Evolutionary conservation across 2,797 vertebrate species (phyloP).

Genomic region (Crenichthys baileyi): DNA sequence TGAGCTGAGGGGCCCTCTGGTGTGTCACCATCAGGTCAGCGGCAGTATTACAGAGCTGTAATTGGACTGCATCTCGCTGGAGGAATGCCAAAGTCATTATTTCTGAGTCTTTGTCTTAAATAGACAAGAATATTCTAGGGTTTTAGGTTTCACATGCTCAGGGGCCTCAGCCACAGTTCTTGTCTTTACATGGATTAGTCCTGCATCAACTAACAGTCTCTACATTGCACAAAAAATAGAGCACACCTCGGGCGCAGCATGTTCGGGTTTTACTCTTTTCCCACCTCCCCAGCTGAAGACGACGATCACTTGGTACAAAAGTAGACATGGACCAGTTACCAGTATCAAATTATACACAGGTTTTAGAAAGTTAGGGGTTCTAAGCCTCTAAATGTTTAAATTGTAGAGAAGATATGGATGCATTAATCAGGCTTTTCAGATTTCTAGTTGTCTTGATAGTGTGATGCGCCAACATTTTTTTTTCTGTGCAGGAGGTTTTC

Average conservation of each 20-base stretch:
- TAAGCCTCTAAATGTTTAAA: no score
- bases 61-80: constrained; percentile 45
- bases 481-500: no score
- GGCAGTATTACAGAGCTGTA: constrained; percentile 64
- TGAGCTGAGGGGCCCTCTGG: constrained; percentile 65
- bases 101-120: constrained; percentile 31
- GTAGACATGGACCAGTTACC: no score
- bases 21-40: constrained; percentile 75
- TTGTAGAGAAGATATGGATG: no score
- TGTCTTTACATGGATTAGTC: constrained; percentile 13
- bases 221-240: constrained; percentile 16
- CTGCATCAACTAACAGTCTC: constrained; percentile 1
- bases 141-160: constrained; percentile 28
- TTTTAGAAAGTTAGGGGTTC: not conserved
- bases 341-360: no score
- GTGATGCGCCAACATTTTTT: no score
- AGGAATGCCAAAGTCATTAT: constrained; percentile 47
- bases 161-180: constrained; percentile 5
- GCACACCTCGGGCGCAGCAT: constrained; percentile 14
- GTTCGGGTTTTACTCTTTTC: constrained; percentile 26
- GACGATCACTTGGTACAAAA: constrained; percentile 1
- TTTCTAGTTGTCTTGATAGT: no score
- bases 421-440: no score
- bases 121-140: constrained; percentile 22
- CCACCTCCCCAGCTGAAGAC: constrained; percentile 21